Evolutionary conservation across 2,888 invertebrate species (phyloP).

Genomic region (Dryococelus australis): DNA sequence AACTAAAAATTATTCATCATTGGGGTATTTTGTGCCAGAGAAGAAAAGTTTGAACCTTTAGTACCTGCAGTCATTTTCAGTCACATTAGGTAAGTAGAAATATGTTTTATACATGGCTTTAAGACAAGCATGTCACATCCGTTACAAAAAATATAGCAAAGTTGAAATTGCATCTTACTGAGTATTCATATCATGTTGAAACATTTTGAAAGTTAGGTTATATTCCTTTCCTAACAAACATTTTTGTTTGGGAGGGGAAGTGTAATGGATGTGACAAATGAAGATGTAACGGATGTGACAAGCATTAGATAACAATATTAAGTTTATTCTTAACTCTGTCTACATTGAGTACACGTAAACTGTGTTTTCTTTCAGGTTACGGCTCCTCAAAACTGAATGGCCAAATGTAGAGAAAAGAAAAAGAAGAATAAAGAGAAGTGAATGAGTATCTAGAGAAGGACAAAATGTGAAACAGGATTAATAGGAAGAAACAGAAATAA

Average conservation of each 20-base stretch:
- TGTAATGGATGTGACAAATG: too few relatives aligned
- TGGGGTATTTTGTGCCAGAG: too few relatives aligned
- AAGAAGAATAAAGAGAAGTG: background rate
- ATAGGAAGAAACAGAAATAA: background rate
- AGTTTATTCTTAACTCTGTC: too few relatives aligned
- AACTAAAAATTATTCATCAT: too few relatives aligned
- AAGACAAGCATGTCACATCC: background rate
- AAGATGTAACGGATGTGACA: too few relatives aligned
- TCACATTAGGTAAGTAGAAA: background rate
- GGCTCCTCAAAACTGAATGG: background rate
- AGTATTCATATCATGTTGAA: too few relatives aligned
- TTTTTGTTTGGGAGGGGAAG: too few relatives aligned
- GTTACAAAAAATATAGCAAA: background rate
- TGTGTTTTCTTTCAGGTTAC: background rate
- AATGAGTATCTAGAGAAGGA: constrained; percentile 1
- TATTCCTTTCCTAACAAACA: too few relatives aligned
- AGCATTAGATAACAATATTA: too few relatives aligned
- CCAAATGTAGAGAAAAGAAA: background rate
- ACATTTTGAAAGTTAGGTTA: too few relatives aligned
- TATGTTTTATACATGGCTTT: background rate
- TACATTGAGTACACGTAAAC: background rate
- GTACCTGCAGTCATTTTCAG: background rate
- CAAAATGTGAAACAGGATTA: background rate
- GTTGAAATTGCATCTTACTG: too few relatives aligned
- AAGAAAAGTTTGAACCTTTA: background rate